Evolutionary conservation across 2,113 vertebrate species (phyloP), one percentile per base, ranked within the genome.

Genomic region (Hippocampus comes): DNA sequence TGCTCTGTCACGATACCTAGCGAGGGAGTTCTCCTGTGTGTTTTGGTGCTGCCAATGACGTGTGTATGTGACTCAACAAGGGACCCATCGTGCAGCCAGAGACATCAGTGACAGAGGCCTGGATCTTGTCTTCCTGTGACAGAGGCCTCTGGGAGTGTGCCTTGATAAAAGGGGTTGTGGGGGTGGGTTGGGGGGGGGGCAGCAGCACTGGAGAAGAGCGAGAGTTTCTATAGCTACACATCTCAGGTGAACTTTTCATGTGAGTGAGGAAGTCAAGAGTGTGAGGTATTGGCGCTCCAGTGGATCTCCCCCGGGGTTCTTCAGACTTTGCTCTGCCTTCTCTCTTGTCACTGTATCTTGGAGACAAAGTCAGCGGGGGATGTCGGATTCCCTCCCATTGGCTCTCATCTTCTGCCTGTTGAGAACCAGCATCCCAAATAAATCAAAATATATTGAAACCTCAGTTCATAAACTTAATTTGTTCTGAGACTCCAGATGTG

Each of bases 51-150:
- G 69, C 74, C 67, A 63, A 76, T 90, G 88, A 89, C 84, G 84
- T 86, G 85, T 63, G 71, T 81, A 81, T 63, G 76, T 71, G 75
- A 75, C 75, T 78, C 79, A 61, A 84, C 82, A 21, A 81, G 80
- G 89, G 78, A 89, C 73, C 73, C 84, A 74, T 91, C 84, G 83
- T 74, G 87, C 43, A 88, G 80, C 87, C 68, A 72, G 83, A 87
- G 87, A 78, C 73, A 67, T 70, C 15, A 79, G 73, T 86, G 76
- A 81, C 85, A 73, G 86, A 84, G 80, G 65, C 79, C 82, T 70
- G 80, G 65, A 75, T 75, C 86, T 83, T 73, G 64, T 73, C 75
- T 88, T 70, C 78, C 83, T 77, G 67, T 67, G 42, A 74, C 73
- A 82, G 67, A 78, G 76, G 77, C 87, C 76, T 74, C 64, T 76